Evolutionary conservation across 1,140 invertebrate species (phyloP), one percentile per base, ranked within the genome.

Genomic region (Diachasmimorpha longicaudata): DNA sequence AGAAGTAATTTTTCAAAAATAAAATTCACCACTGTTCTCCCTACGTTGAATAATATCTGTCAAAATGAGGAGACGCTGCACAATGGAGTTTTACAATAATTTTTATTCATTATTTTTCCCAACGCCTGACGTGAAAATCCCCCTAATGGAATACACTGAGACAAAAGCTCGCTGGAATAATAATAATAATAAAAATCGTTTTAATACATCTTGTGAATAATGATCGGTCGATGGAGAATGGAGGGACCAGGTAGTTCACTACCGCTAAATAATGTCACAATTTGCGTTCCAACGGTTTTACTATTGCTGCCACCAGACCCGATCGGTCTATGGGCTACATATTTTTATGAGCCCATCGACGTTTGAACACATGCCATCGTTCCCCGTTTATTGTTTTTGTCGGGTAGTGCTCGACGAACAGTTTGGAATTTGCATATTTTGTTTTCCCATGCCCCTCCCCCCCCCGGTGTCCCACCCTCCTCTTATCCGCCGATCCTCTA

Each of bases 361-460:
- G 84, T 85, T 84, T 85, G 85, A 86, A 86, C 84, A 86, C 85
- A 84, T 84, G 84, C 84, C 84, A 85, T 81, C 81, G 81, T 74
- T 82, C 83, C 31, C 79, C 82, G 83, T 85, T 86, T 85, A 87
- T 86, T 87, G 85, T 86, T 86, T 87, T 86, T 85, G 81, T 82
- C 82, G 79, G 66, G 4, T 19, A 68, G 66, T 37, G 36, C 36
- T 16, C 66, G 36, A 37, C 13, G 14, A 19, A 31, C 25, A 3
- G 11, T 9, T 68, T n/a, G 25, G 36, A 68, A 68, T 68, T 68
- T 68, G 66, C 66, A 68, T 68, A 68, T 68, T 68, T 68, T 68
- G 66, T 37, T 37, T 37, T 25, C 42, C n/a, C 23, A 71, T 52
- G 42, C 25, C 19, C 5, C 44, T 39, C 13, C 14, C 39, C 72